phyloP scores from a whole-genome alignment of 2,888 invertebrate genomes.

The Mechanitis messenoides region DNA sequence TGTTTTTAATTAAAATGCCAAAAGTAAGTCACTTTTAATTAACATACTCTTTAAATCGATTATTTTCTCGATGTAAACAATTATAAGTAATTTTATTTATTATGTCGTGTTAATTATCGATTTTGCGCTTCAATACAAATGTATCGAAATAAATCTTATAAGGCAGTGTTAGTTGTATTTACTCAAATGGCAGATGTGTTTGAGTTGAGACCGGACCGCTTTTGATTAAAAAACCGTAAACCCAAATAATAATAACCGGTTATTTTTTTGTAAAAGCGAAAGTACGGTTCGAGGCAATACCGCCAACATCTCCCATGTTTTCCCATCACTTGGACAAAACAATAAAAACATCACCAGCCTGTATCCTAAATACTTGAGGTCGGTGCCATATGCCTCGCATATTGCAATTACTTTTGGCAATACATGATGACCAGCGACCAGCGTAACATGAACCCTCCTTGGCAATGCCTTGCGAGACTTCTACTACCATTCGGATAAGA shows the following conservation, averaged over 20 bases:
- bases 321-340: neutral
- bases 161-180: too few relatives aligned
- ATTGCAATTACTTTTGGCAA: too few relatives aligned
- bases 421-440: too few relatives aligned
- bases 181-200: neutral
- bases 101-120: neutral
- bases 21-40: neutral
- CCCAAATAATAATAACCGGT: constrained; percentile 3
- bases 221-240: constrained; percentile 4
- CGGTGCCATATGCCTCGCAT: too few relatives aligned
- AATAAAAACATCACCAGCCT: too few relatives aligned
- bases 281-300: neutral
- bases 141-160: too few relatives aligned
- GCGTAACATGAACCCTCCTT: too few relatives aligned
- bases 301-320: neutral
- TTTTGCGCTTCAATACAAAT: neutral
- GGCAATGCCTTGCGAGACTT: too few relatives aligned
- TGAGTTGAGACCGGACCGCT: neutral
- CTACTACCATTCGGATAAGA: too few relatives aligned
- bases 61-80: neutral
- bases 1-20: constrained; percentile 1
- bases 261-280: constrained; percentile 3
- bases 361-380: too few relatives aligned
- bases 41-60: neutral
- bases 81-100: neutral